Evolutionary conservation across 2,888 invertebrate species (phyloP).

Genomic region (Caenorhabditis afra): DNA sequence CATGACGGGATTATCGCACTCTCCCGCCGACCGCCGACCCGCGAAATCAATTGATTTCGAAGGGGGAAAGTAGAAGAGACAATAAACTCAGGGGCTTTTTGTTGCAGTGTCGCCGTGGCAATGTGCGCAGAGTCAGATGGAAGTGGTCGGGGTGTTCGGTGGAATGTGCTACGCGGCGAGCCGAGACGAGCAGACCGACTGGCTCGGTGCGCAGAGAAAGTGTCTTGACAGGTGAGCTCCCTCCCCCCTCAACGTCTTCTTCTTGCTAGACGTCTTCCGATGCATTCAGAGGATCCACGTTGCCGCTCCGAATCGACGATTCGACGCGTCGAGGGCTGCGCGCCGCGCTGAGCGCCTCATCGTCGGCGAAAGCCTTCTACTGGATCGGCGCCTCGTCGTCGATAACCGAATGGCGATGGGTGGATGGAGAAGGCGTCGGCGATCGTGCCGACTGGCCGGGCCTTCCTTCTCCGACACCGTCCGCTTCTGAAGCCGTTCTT

Average conservation of each 20-base stretch:
- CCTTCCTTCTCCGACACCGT: slow-evolving; percentile 49
- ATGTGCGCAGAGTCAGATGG: slow-evolving; percentile 73
- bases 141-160: slow-evolving; percentile 71
- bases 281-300: slow-evolving; percentile 55
- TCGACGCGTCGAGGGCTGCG: slow-evolving; percentile 59
- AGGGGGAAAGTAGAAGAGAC: slow-evolving; percentile 14
- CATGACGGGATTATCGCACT: slow-evolving; percentile 53
- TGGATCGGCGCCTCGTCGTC: slow-evolving; percentile 73
- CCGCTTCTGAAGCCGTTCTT: slow-evolving; percentile 64
- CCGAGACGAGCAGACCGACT: slow-evolving; percentile 70
- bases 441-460: slow-evolving; percentile 65
- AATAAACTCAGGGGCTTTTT: too few species aligned
- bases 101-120: slow-evolving; percentile 76
- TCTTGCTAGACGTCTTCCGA: not conserved
- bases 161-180: slow-evolving; percentile 71
- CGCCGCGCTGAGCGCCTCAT: slow-evolving; percentile 61
- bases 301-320: slow-evolving; percentile 63
- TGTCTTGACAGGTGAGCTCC: slow-evolving; percentile 60
- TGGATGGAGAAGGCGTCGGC: slow-evolving; percentile 67
- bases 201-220: slow-evolving; percentile 71
- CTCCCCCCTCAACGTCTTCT: not conserved
- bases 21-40: too few species aligned
- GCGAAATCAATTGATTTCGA: slow-evolving; percentile 9
- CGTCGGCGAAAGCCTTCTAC: slow-evolving; percentile 68
- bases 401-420: slow-evolving; percentile 69